Base-by-base conservation (phyloP, 2,888 invertebrate species). In the Drosophila nr. fundita region DNA sequence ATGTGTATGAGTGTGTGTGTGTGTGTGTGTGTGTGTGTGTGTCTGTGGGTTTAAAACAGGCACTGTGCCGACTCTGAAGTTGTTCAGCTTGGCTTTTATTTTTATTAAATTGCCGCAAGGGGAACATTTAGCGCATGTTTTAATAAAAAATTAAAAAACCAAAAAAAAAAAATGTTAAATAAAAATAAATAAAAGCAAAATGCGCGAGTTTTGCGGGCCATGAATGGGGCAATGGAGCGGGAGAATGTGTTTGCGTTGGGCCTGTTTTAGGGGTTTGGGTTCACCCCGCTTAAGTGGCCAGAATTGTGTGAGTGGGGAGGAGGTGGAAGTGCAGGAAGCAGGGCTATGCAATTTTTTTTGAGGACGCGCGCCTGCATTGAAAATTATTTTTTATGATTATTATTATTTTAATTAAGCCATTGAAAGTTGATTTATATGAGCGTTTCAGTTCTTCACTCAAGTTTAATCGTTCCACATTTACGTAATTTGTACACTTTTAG, bases 41-140 rank as follows among this genome's bases (percentile, higher is more conserved):
- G 53, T 38, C 27, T 40, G 48, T n/a, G 52, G 21, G 50, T 21
- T 52, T 50, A 58, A 57, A 55, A 61, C 50, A 45, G 50, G 59
- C 48, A 53, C 42, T 29, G 59, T 62, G 53, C 54, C 48, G 57
- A 30, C 62, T 45, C 62, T 74, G 55, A 68, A 76, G 82, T 74
- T 76, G 48, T 68, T 72, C 11, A 27, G 73, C 68, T 68, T 74
- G 78, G 80, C 85, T 85, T 87, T 89, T 89, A 82, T 85, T 80
- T 82, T 78, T 85, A 89, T 86, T 85, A 82, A 86, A 86, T 87
- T 78, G 85, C 90, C 85, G 82, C 85, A 87, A 76, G 88, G 85
- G 85, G 80, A 87, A 74, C 85, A 86, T 86, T 86, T 89, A 89
- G 85, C 75, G 88, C 86, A 82, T 87, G 90, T 86, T 86, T 86